Evolutionary conservation across 2,113 vertebrate genomes (phyloP), one percentile per base, ranked within the genome.

Genomic region (Alligator sinensis): DNA sequence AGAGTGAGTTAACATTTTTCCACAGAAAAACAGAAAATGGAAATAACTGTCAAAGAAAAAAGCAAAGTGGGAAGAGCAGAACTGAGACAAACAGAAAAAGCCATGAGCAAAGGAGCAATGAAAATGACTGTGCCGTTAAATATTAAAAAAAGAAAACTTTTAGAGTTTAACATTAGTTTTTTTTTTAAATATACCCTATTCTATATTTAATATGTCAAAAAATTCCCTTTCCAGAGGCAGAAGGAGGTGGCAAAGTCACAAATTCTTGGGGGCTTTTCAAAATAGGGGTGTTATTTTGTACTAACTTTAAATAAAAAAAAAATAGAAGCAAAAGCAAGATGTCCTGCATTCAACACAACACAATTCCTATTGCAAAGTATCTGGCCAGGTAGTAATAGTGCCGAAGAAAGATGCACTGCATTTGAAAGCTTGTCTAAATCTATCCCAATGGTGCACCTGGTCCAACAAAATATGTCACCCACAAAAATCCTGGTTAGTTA

Each of bases 171-270:
- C 82, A 58, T 80, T 81, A 28, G 24, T 4, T 76, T 86, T 92
- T 92, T 34, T 82, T 82, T 74, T 87, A 57, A 77, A 88, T 5
- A 55, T 70, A 6, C 82, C 24, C 5, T 83, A 54, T 9, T 93
- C 38, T 88, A 22, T 85, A 87, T 84, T 89, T 92, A 92, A 89
- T 95, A 63, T 86, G 88, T 89, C 72, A 88, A 3, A 47, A 66
- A 90, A 92, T 92, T 91, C 70, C 47, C 25, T 86, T 81, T 82
- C 64, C 21, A 92, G 75, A 87, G 76, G 58, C 58, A 87, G 88
- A 58, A 28, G 3, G 86, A 83, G 9, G 0, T 78, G 92, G 27
- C 59, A 92, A 89, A 72, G 68, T 92, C 77, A 94, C 11, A 79
- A n/a, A 27, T 80, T 2, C 76, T 91, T 87, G 80, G 93, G 72